A percentile compares a stretch with the other conserved stretches of the same genome.
These are phyloP conservation scores for Aplochiton taeniatus DNA, from an alignment of 2,797 vertebrate genomes.

Conservation along the genomic window DNA sequence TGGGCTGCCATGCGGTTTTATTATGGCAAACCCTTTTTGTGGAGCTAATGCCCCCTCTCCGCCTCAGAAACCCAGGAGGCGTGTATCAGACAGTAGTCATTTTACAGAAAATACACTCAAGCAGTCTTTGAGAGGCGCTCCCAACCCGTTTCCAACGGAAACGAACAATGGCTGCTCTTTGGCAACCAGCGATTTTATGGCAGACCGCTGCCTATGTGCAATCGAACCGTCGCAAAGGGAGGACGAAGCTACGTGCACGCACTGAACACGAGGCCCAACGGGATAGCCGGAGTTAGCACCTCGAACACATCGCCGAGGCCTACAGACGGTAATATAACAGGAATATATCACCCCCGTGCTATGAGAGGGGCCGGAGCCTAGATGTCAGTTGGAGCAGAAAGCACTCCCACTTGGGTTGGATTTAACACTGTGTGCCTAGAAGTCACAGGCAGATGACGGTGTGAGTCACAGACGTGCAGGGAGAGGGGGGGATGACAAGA, in stretches of 20 bases:
- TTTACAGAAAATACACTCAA: conserved; percentile 10
- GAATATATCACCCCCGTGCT: conserved; percentile 68
- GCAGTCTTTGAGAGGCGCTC: conserved; percentile 4
- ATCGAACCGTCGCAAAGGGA: conserved; percentile 49
- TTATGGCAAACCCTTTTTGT: conserved; percentile 21
- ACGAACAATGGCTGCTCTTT: conserved; percentile 29
- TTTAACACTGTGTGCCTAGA: conserved; percentile 75
- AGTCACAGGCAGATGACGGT: conserved; percentile 63
- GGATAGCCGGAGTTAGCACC: conserved; percentile 10
- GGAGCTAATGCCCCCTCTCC: conserved; percentile 13
- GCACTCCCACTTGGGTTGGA: conserved; percentile 67
- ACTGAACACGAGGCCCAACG: neutral
- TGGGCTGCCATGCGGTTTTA: conserved; percentile 19
- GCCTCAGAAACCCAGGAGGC: conserved; percentile 33
- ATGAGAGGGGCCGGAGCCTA: conserved; percentile 57
- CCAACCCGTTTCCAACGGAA: conserved; percentile 31
- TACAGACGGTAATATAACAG: conserved; percentile 58
- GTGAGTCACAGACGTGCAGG: conserved; percentile 58
- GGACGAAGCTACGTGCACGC: neutral
- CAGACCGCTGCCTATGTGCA: conserved; percentile 36
- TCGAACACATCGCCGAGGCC: conserved; percentile 43
- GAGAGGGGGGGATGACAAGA: conserved; percentile 28
- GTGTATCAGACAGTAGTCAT: conserved; percentile 18
- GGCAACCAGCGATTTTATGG: conserved; percentile 39
- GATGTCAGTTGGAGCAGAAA: conserved; percentile 67